Percentiles rank a stretch among this genome's conserved stretches.
Evolutionary conservation across 2,797 vertebrate species (phyloP).

Genomic region (Natrix natrix): DNA sequence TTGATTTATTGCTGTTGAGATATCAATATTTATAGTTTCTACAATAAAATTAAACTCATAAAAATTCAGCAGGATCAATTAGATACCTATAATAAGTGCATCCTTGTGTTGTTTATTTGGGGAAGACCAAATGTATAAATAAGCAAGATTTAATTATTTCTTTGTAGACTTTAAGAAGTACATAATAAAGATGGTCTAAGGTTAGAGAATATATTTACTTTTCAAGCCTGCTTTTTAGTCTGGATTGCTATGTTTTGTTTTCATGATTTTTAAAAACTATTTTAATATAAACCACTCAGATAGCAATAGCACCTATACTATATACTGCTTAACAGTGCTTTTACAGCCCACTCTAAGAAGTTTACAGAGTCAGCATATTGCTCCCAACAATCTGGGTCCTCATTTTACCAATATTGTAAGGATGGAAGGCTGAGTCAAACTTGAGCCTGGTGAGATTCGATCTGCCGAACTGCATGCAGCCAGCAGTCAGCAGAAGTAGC

Average conservation of each 20-base stretch:
- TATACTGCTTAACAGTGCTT: too few species aligned
- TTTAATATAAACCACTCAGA: background rate
- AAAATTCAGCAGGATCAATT: constrained; percentile 37
- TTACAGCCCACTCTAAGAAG: too few species aligned
- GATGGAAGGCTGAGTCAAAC: too few species aligned
- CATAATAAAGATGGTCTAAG: background rate
- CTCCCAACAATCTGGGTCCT: too few species aligned
- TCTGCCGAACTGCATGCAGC: too few species aligned
- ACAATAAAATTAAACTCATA: constrained; percentile 55
- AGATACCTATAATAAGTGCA: constrained; percentile 28
- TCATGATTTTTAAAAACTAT: background rate
- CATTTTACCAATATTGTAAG: too few species aligned
- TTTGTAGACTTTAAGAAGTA: background rate
- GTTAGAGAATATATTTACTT: background rate
- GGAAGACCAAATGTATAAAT: background rate
- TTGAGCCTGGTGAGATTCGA: too few species aligned
- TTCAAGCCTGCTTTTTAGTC: background rate
- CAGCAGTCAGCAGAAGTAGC: too few species aligned
- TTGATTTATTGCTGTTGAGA: constrained; percentile 51
- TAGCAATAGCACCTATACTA: too few species aligned
- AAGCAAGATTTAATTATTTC: background rate
- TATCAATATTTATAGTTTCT: constrained; percentile 44
- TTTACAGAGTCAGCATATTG: too few species aligned
- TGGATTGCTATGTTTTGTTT: background rate
- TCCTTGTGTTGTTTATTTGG: constrained; percentile 40